Conservation (phyloP, 2,888 invertebrate species). For the Chironomus tentans region DNA sequence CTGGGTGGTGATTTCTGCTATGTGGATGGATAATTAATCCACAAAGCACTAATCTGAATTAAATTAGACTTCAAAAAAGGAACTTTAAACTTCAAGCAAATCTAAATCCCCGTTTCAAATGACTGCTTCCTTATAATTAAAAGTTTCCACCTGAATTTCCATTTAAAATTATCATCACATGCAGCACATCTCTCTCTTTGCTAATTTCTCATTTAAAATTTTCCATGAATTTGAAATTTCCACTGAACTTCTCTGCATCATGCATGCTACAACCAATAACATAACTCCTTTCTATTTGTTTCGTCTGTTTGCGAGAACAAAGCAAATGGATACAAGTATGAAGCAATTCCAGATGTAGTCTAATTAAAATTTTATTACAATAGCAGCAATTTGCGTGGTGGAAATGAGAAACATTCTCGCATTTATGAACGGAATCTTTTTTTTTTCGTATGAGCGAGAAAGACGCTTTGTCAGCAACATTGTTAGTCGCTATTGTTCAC, state of each 20-base stretch:
- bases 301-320: too few relatives aligned
- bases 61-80: too few relatives aligned
- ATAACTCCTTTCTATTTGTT: not conserved
- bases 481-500: not conserved
- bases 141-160: too few relatives aligned
- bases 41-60: too few relatives aligned
- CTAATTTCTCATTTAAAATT: not conserved
- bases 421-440: not conserved
- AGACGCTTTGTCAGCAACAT: not conserved
- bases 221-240: too few relatives aligned
- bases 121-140: too few relatives aligned
- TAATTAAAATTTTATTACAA: not conserved
- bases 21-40: too few relatives aligned
- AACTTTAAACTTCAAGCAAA: too few relatives aligned
- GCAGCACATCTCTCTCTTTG: not conserved
- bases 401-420: not conserved
- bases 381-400: not conserved
- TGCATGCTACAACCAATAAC: not conserved
- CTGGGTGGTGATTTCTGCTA: too few relatives aligned
- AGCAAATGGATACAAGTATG: too few relatives aligned
- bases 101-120: too few relatives aligned
- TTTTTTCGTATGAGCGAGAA: not conserved
- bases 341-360: not conserved
- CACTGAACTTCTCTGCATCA: not conserved
- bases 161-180: too few relatives aligned